phyloP scores from a whole-genome alignment of 2,888 invertebrate species.

The Cyclophora albipunctata region DNA sequence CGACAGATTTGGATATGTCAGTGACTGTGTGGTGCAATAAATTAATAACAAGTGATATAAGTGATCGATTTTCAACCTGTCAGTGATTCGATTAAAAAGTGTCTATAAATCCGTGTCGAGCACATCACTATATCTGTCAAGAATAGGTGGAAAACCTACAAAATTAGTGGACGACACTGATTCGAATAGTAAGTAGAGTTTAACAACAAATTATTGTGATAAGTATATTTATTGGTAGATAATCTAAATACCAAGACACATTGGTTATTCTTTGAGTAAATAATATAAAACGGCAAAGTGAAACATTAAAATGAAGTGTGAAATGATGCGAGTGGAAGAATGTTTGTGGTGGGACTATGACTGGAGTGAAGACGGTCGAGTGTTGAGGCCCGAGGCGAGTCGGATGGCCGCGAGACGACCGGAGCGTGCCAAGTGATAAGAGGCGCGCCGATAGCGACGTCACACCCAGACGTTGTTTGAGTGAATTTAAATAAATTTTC shows the following conservation, averaged over 20 bases:
- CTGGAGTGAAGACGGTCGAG: slow-evolving; percentile 40
- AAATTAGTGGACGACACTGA: slow-evolving; percentile 67
- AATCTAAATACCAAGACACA: too few species aligned
- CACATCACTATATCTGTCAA: slow-evolving; percentile 61
- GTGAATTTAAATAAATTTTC: slow-evolving; percentile 76
- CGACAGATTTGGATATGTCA: slow-evolving; percentile 47
- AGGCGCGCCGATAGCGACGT: slow-evolving; percentile 74
- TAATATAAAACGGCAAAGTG: too few species aligned
- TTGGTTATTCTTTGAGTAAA: too few species aligned
- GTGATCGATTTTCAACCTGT: slow-evolving; percentile 48
- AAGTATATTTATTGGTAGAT: too few species aligned
- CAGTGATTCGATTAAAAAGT: slow-evolving; percentile 48
- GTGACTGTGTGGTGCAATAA: slow-evolving; percentile 56
- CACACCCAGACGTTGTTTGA: slow-evolving; percentile 76
- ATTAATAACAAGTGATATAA: slow-evolving; percentile 41
- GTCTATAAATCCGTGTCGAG: slow-evolving; percentile 50
- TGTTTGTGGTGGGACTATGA: slow-evolving; percentile 32
- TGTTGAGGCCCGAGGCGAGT: slow-evolving; percentile 53
- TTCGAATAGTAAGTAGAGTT: slow-evolving; percentile 68
- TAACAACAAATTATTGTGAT: slow-evolving; percentile 4
- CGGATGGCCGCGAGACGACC: slow-evolving; percentile 64
- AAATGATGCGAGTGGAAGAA: slow-evolving; percentile 37
- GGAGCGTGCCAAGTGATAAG: slow-evolving; percentile 75
- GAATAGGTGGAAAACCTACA: slow-evolving; percentile 62
- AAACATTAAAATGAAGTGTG: slow-evolving; percentile 18